Conservation (phyloP, 2,113 vertebrate species). For the Catharus bicknelli region DNA sequence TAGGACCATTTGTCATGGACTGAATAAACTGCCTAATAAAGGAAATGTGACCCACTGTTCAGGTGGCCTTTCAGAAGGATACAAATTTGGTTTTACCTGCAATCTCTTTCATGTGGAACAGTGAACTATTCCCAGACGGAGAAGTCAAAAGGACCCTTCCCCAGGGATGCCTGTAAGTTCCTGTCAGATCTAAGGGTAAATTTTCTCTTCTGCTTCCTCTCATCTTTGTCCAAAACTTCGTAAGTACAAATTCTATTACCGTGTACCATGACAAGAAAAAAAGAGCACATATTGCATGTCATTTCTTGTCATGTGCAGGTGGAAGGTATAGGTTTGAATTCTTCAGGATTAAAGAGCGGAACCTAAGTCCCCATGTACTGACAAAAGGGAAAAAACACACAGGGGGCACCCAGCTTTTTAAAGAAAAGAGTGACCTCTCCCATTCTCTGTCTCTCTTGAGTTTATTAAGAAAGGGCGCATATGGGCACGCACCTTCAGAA, state of each 20-base stretch:
- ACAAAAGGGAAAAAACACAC: not conserved
- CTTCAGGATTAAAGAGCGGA: not conserved
- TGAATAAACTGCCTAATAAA: not conserved
- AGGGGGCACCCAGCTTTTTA: not conserved
- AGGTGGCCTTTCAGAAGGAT: not conserved
- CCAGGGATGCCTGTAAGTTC: not conserved
- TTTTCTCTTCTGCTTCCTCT: not conserved
- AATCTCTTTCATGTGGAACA: not conserved
- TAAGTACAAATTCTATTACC: not conserved
- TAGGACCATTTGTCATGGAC: not conserved
- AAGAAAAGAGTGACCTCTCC: not conserved
- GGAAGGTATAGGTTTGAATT: not conserved
- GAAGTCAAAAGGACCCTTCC: not conserved
- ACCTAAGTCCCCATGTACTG: not conserved
- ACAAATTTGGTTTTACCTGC: not conserved
- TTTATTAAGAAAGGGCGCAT: not conserved
- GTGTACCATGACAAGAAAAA: not conserved
- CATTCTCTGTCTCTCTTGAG: not conserved
- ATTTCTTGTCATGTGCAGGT: not conserved
- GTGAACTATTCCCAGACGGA: not conserved
- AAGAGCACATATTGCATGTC: accelerated
- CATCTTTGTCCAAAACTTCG: not conserved
- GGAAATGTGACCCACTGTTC: not conserved
- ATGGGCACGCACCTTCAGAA: not conserved
- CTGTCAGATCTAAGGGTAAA: not conserved